Evolutionary conservation across 2,113 vertebrate species (phyloP).

Genomic region (Oncorhynchus nerka): DNA sequence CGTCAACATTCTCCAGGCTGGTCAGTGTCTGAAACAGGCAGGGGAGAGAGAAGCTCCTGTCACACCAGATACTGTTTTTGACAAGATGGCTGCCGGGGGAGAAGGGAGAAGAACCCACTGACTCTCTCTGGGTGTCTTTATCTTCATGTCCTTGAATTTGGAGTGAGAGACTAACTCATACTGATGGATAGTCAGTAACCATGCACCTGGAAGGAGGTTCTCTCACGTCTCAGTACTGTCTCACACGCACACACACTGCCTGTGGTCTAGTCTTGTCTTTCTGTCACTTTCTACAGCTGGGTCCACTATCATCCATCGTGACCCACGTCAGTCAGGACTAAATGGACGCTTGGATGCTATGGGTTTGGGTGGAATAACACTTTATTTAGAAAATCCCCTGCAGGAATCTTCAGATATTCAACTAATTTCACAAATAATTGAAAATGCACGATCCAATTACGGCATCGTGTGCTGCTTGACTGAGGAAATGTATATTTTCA

Average conservation of each 20-base stretch:
- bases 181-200: constrained; percentile 35
- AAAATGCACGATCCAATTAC: too few species aligned
- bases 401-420: too few species aligned
- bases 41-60: background rate
- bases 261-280: constrained; percentile 23
- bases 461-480: background rate
- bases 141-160: background rate
- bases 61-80: background rate
- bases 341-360: too few species aligned
- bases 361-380: too few species aligned
- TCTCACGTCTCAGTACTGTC: background rate
- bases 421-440: too few species aligned
- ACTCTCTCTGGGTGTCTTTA: background rate
- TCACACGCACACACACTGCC: background rate
- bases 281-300: constrained; percentile 29
- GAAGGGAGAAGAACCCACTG: background rate
- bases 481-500: too few species aligned
- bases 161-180: background rate
- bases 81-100: constrained; percentile 4
- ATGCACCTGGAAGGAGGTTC: constrained; percentile 15
- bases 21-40: background rate
- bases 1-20: background rate
- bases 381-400: too few species aligned
- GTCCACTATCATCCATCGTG: background rate
- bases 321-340: background rate